Base-by-base conservation (phyloP, 2,888 invertebrate species). In the Pterostichus niger region DNA sequence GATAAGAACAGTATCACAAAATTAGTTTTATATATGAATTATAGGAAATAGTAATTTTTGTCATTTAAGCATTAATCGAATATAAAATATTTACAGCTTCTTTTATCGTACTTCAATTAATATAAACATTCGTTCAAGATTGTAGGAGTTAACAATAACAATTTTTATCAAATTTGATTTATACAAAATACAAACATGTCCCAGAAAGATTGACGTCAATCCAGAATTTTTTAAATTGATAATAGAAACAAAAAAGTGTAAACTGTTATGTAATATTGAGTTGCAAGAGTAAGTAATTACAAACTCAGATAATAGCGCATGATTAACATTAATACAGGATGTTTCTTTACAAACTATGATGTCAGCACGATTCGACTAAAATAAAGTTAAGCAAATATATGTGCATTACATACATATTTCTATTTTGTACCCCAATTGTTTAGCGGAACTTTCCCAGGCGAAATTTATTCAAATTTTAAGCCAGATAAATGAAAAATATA, bases 231-330 rank as follows among this genome's bases (percentile, higher is more conserved):
- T 33, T 7, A 61, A 61, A 11, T 40, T 61, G 61, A 61, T 31
- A 61, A 33, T 33, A 61, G 2, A 33, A 40, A 40, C 40, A 17
- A 56, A 56, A 61, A 61, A 61, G 10, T 24, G 61, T 61, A 49
- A 49, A 49, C 49, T 13, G 33, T 61, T 61, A 11, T 11, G 61
- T n/a, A 61, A 61, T 17, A 17, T 17, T 10, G 10, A 10, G 31
- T 61, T 56, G 61, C 33, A 61, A 33, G 11, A 61, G 35, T 61
- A 61, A 61, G 61, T 61, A 61, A 61, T 61, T 61, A 61, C 61
- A 33, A 3, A 61, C 4, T 56, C 33, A 31, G 61, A 61, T 61
- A 61, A 61, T 31, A 33, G 61, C 13, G 9, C 13, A 6, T 33
- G 6, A 61, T 61, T 61, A 61, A 33, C 61, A 61, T 61, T 31